Base-by-base conservation (phyloP, 2,888 invertebrate genomes). In the Lissocephala sabroskyi region DNA sequence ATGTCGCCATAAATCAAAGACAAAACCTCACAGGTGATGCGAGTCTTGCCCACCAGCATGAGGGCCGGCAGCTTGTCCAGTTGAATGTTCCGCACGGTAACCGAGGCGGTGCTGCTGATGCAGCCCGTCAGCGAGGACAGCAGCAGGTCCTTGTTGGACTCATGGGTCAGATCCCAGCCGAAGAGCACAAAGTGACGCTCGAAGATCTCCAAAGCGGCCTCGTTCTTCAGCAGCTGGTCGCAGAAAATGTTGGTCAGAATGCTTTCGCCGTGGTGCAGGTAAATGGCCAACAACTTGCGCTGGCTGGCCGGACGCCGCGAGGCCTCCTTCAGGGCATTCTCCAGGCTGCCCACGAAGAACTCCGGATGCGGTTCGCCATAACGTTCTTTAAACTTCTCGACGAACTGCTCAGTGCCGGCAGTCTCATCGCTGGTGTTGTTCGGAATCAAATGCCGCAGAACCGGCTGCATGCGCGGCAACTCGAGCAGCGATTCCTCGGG, bases 181-280 rank as follows among this genome's bases (percentile, higher is more conserved):
- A 97, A 98, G 1, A 96, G 89, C 37, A 98, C 87, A 85, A 96
- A 98, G 86, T 97, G 96, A 49, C 91, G 91, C 48, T 92, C 90
- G 39, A 99, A 88, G 53, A 94, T 93, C 81, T 95, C 93, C 76
- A 96, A 90, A 42, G 98, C 93, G 13, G 94, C 92, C 80, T 97
- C 96, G 75, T 92, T 93, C 83, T 97, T 96, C 62, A 98, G 87
- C 52, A 97, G 88, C 83, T 96, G 95, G 48, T 96, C 95, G 86
- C 98, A 97, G 88, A 98, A 99, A 60, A 98, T 97, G 85, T 99
- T 97, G 29, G 96, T 92, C 66, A 97, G 87, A 49, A 98, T 96
- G 68, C 97, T 97, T 61, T 90, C 91, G 84, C 98, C 98, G 84
- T 98, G 96, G 84, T 99, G 98, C 19, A 99, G 88, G 86, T 99